Conservation (phyloP, 2,113 vertebrate species). For the Phocoena phocoena region DNA sequence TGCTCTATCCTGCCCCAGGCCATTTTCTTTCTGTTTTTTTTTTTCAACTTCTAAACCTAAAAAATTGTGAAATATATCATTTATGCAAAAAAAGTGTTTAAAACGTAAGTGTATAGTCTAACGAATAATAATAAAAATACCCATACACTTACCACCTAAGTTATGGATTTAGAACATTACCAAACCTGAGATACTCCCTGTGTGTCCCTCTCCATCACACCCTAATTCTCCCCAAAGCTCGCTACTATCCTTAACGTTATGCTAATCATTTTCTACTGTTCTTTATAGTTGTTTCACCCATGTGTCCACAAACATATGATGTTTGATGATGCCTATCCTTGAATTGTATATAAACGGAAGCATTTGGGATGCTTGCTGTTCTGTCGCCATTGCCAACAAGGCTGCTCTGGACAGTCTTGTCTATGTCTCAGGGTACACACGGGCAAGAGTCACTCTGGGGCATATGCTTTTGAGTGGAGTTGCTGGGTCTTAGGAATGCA, state of each 20-base stretch:
- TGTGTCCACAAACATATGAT: neutral
- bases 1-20: neutral
- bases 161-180: neutral
- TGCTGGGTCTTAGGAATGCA: accelerated
- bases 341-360: neutral
- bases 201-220: neutral
- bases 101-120: neutral
- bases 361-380: neutral
- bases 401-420: neutral
- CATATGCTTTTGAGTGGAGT: no score
- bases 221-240: neutral
- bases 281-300: neutral
- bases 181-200: neutral
- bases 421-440: neutral
- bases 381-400: no score
- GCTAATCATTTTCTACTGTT: neutral
- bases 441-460: neutral
- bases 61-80: neutral
- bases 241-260: neutral
- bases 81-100: neutral
- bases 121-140: neutral
- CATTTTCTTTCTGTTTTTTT: neutral
- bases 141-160: neutral
- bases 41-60: conserved; percentile 8
- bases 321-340: neutral